These are phyloP conservation scores for Platorchestia sp. DNA, from an alignment of 1,140 invertebrate species.

Conservation along the genomic window DNA sequence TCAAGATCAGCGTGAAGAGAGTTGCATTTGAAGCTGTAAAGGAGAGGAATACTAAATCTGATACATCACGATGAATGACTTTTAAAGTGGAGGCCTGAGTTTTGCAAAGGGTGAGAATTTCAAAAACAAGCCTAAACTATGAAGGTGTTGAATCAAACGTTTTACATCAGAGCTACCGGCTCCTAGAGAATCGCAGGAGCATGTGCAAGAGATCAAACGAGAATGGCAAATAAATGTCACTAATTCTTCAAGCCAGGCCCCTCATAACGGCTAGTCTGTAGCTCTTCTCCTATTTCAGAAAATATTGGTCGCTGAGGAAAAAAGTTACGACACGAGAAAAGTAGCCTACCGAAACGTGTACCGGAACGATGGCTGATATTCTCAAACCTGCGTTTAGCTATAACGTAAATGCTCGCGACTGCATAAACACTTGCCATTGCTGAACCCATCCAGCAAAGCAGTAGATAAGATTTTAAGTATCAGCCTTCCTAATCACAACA, in stretches of 20 bases:
- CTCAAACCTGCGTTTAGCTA: no score
- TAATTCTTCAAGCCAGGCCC: neutral
- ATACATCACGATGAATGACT: no score
- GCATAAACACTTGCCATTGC: no score
- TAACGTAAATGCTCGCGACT: neutral
- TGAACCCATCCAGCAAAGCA: no score
- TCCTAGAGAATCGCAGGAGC: neutral
- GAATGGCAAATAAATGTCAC: neutral
- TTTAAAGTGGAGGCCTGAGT: neutral
- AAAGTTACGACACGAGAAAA: no score
- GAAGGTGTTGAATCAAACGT: neutral
- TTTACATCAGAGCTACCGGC: neutral
- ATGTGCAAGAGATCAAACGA: neutral
- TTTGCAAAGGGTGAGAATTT: neutral
- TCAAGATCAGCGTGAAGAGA: constrained; percentile 75
- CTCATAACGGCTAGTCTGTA: no score
- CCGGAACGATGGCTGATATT: no score
- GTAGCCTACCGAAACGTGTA: no score
- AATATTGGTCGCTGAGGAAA: no score
- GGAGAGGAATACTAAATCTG: neutral
- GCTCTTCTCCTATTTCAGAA: no score
- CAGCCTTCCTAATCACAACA: no score
- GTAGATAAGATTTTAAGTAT: no score
- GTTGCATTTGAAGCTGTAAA: constrained; percentile 71
- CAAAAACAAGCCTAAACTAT: neutral